Percentiles rank a stretch among this genome's conserved stretches.
Evolutionary conservation across 2,888 invertebrate species (phyloP).

Genomic region (Coenonympha arcania): DNA sequence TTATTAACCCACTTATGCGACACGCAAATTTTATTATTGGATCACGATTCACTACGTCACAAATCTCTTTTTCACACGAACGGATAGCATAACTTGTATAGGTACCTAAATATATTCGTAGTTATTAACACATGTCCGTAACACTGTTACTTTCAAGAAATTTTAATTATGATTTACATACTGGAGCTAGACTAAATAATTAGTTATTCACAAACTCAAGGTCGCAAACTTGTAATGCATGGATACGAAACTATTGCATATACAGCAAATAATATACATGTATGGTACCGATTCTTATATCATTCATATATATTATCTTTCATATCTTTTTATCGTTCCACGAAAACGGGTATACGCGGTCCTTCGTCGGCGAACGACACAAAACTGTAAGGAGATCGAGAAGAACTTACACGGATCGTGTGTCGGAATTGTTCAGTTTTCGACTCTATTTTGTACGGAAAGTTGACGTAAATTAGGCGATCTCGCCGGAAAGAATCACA

Average conservation of each 20-base stretch:
- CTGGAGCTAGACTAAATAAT: not conserved
- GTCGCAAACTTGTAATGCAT: not conserved
- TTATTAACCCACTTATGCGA: conserved; percentile 4
- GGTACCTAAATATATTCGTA: too few relatives aligned
- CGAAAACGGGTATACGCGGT: conserved; percentile 2
- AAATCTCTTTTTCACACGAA: not conserved
- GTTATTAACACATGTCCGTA: not conserved
- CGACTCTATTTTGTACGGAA: conserved; percentile 16
- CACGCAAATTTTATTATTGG: conserved; percentile 1
- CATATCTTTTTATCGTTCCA: too few relatives aligned
- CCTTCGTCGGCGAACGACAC: conserved; percentile 11
- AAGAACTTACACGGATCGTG: conserved; percentile 10
- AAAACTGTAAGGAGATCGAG: conserved; percentile 10
- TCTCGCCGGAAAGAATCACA: conserved; percentile 14
- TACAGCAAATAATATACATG: not conserved
- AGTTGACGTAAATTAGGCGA: conserved; percentile 14
- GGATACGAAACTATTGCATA: not conserved
- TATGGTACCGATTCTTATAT: not conserved
- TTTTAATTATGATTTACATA: conserved; percentile 1
- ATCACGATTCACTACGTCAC: not conserved
- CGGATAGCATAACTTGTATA: not conserved
- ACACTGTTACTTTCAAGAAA: conserved; percentile 9
- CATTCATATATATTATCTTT: too few relatives aligned
- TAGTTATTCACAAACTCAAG: conserved; percentile 1
- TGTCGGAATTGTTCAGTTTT: conserved; percentile 10